A percentile compares a stretch with the other conserved stretches of the same genome.
phyloP scores from a whole-genome alignment of 2,113 vertebrate genomes.

The Leucopternis melanops region DNA sequence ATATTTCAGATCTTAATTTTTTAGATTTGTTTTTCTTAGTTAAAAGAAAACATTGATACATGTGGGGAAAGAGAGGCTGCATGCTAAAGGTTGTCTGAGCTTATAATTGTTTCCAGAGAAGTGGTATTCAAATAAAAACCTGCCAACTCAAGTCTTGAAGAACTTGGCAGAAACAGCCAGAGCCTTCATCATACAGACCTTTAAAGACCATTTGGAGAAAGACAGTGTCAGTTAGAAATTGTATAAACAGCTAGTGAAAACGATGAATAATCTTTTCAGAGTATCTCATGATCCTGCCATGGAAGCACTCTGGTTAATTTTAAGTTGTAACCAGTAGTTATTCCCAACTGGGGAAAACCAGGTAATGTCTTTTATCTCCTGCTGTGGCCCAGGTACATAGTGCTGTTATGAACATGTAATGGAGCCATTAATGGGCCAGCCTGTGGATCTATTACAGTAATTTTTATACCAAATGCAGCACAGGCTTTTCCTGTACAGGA shows the following conservation, averaged over 20 bases:
- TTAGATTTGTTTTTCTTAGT: not conserved
- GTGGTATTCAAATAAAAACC: not conserved
- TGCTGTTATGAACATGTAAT: not conserved
- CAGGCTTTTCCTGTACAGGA: conserved; percentile 9
- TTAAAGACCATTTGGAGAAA: not conserved
- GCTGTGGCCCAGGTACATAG: not conserved
- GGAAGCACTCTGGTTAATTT: not conserved
- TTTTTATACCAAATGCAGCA: not conserved
- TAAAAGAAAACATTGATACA: not conserved
- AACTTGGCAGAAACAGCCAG: not conserved
- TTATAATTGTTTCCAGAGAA: not conserved
- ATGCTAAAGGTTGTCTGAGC: not conserved
- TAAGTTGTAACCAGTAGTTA: not conserved
- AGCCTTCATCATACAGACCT: not conserved
- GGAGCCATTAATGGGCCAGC: not conserved
- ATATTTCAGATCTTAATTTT: not conserved
- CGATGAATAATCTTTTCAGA: not conserved
- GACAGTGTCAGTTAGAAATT: not conserved
- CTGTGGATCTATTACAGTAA: not conserved
- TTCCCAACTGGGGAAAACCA: not conserved
- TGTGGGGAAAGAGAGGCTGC: not conserved
- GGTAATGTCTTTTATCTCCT: not conserved
- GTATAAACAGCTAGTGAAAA: not conserved
- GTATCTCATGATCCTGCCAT: not conserved
- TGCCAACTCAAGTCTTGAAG: not conserved